A percentile compares a stretch with the other conserved stretches of the same genome.
These are phyloP conservation scores for Lates calcarifer DNA, from an alignment of 2,113 vertebrate species.

Conservation along the genomic window DNA sequence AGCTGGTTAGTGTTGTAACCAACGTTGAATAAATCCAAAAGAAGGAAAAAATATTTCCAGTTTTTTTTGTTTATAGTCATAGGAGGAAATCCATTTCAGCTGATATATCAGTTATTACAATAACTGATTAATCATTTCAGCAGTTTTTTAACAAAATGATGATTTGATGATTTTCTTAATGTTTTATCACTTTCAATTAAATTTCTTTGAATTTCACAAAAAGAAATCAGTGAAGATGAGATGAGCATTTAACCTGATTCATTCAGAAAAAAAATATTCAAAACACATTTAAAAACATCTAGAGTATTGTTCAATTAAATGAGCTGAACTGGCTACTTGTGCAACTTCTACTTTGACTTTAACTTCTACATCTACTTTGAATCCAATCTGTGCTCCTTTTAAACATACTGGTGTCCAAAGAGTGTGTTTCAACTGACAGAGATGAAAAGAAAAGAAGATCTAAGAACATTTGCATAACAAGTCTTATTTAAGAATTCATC, in stretches of 20 bases:
- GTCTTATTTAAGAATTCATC: slow-evolving; percentile 72
- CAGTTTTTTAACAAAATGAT: not conserved
- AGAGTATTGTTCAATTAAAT: not conserved
- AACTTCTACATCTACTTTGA: slow-evolving; percentile 24
- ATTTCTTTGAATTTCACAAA: not conserved
- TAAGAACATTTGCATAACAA: slow-evolving; percentile 62
- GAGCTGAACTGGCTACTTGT: slow-evolving; percentile 2
- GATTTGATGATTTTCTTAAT: not conserved
- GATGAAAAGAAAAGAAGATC: slow-evolving; percentile 41
- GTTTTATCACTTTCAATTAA: not conserved
- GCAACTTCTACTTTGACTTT: slow-evolving; percentile 17
- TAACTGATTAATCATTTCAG: not conserved
- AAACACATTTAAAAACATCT: not conserved
- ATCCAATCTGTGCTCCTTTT: slow-evolving; percentile 12
- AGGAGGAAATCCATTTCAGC: not conserved
- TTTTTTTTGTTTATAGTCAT: not conserved
- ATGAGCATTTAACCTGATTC: not conserved
- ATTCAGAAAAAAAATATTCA: not conserved
- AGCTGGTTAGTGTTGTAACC: slow-evolving; percentile 3
- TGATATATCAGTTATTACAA: not conserved
- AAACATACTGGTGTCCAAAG: slow-evolving; percentile 8
- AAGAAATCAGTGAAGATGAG: not conserved
- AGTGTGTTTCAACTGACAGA: slow-evolving; percentile 28
- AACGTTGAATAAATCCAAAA: slow-evolving; percentile 1
- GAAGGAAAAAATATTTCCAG: not conserved